Base-by-base conservation (phyloP, 2,797 vertebrate genomes). In the Ceryle rudis region DNA sequence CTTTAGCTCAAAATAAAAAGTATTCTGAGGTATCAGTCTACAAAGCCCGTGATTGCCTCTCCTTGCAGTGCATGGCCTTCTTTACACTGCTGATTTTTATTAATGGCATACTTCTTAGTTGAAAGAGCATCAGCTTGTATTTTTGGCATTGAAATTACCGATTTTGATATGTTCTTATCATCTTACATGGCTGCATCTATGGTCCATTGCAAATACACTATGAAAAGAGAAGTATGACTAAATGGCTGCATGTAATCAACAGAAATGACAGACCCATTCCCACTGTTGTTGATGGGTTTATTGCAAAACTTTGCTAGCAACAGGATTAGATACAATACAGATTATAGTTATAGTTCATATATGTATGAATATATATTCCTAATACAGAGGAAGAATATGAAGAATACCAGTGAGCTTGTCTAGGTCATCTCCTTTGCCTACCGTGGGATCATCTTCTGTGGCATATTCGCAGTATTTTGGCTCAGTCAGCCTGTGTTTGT, bases 221-320 rank as follows among this genome's bases (percentile, higher is more conserved):
- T 85, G 91, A 93, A 94, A 90, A 42, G 49, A 90, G 75, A 92
- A 94, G 35, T 83, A 15, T 81, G 65, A 86, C 57, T 82, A 75
- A 61, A 57, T 87, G n/a, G 19, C 26, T 92, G 31, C 85, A 14
- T 77, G 39, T 69, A 89, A 94, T 89, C 69, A 96, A 67, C 49
- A 82, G 46, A 83, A 89, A 90, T 75, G 47, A 70, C 44, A 90
- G 90, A 73, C 18, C 21, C 47, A 58, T 81, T 93, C 49, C 61
- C 37, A 23, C 9, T 74, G 39, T 70, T 90, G 74, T 52, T 92
- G 71, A 84, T 75, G 33, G 12, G 14, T 78, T 94, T 96, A 94
- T 74, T 86, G 55, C 57, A 93, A 89, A 90, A 49, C 33, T 60
- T 81, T 61, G 39, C 28, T 74, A 51, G 0, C 0, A 83, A 19